These are phyloP conservation scores for Drosophila tropicalis DNA, from an alignment of 1,140 invertebrate species.

Conservation along the genomic window DNA sequence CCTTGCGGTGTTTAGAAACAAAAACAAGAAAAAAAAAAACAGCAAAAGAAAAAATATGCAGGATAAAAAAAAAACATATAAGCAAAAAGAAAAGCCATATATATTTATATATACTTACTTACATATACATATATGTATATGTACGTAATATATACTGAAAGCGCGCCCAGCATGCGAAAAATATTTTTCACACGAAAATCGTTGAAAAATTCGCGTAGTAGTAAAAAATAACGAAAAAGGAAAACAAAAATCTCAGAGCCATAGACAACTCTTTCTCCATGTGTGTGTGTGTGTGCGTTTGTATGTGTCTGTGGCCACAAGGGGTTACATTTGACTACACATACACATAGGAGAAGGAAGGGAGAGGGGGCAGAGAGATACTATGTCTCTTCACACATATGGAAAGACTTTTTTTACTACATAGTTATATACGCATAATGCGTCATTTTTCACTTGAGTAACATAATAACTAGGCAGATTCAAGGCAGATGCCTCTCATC, in stretches of 20 bases:
- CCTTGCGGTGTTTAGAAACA: conserved; percentile 17
- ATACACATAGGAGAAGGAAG: conserved; percentile 10
- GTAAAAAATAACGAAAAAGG: neutral
- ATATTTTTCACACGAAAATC: conserved; percentile 51
- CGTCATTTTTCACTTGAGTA: conserved; percentile 73
- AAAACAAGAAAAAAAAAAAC: neutral
- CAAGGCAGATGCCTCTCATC: conserved; percentile 16
- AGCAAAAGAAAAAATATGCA: conserved; percentile 9
- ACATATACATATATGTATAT: conserved; percentile 48
- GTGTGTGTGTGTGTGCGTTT: conserved; percentile 16
- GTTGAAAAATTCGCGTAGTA: conserved; percentile 44
- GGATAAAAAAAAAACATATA: conserved; percentile 3
- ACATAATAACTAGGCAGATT: conserved; percentile 51
- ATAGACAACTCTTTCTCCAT: conserved; percentile 44
- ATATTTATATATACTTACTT: conserved; percentile 44
- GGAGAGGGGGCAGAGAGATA: too few relatives aligned
- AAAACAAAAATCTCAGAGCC: conserved; percentile 55
- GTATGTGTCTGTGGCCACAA: conserved; percentile 58
- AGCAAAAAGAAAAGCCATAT: conserved; percentile 19
- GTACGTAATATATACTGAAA: conserved; percentile 17
- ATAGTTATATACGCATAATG: conserved; percentile 54
- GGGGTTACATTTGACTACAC: neutral
- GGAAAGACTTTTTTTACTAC: conserved; percentile 11
- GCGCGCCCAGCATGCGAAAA: conserved; percentile 51
- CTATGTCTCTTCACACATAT: conserved; percentile 1